Conservation (phyloP, 2,888 invertebrate genomes). For the Lasioglossum figueresi region DNA sequence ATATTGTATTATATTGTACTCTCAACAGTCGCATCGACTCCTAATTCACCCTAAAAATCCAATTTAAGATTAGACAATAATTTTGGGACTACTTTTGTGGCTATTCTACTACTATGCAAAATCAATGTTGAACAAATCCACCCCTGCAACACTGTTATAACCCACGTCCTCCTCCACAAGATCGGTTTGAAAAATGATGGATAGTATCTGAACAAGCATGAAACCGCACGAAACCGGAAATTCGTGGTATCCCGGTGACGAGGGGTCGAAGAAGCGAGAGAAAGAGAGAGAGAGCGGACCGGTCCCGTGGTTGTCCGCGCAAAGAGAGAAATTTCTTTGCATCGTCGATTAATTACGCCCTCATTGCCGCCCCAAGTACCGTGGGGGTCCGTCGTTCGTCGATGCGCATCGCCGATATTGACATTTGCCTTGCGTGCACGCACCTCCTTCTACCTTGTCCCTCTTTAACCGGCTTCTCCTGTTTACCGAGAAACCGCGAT, state of each 20-base stretch:
- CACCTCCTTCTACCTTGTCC: conserved; percentile 22
- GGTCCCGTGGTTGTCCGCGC: conserved; percentile 26
- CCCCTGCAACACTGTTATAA: too few relatives aligned
- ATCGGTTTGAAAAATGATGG: background rate
- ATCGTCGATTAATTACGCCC: conserved; percentile 82
- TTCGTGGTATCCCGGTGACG: background rate
- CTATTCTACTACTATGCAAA: background rate
- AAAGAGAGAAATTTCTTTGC: conserved; percentile 73
- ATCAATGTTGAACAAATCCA: background rate
- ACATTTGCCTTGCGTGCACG: conserved; percentile 80
- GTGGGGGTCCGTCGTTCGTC: conserved; percentile 46
- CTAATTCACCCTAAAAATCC: background rate
- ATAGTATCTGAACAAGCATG: background rate
- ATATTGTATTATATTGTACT: background rate
- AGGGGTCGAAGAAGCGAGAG: background rate
- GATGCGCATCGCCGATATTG: conserved; percentile 79
- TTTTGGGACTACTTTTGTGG: background rate
- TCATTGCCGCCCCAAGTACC: conserved; percentile 80
- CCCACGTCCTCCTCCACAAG: background rate
- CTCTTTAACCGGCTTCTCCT: conserved; percentile 44
- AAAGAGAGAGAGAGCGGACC: background rate
- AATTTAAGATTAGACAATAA: background rate
- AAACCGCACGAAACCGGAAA: background rate
- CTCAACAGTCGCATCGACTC: background rate
- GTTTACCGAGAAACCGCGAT: conserved; percentile 66